These are phyloP conservation scores for Ametastegia equiseti DNA, from an alignment of 2,888 invertebrate genomes.

Conservation along the genomic window DNA sequence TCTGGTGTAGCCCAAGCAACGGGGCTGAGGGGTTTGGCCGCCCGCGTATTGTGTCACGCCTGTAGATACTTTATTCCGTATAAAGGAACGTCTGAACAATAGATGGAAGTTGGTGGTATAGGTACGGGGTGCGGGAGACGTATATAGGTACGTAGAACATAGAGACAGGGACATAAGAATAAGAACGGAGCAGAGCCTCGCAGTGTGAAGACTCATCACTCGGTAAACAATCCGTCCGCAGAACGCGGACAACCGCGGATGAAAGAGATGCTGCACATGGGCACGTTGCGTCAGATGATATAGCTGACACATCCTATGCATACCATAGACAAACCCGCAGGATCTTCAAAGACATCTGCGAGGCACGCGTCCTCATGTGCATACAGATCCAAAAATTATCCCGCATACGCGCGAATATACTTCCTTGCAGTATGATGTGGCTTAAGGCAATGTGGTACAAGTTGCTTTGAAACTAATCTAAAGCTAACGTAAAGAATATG, in stretches of 20 bases:
- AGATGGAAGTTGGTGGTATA: slow-evolving; percentile 67
- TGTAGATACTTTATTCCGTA: slow-evolving; percentile 74
- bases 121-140: slow-evolving; percentile 28
- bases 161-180: slow-evolving; percentile 51
- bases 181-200: slow-evolving; percentile 57
- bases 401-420: too few relatives aligned
- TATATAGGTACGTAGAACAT: too few relatives aligned
- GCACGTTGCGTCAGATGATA: neutral
- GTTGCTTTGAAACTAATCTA: too few relatives aligned
- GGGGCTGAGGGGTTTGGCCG: slow-evolving; percentile 55
- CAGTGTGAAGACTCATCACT: slow-evolving; percentile 75
- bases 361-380: too few relatives aligned
- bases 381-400: too few relatives aligned
- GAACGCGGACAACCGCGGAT: slow-evolving; percentile 22
- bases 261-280: slow-evolving; percentile 1
- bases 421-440: too few relatives aligned
- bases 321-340: neutral
- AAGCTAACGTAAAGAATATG: too few relatives aligned
- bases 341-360: neutral
- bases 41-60: slow-evolving; percentile 72
- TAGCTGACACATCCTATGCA: neutral
- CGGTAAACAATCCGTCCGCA: slow-evolving; percentile 72
- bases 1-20: slow-evolving; percentile 15
- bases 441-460: too few relatives aligned
- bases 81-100: slow-evolving; percentile 74